Percentiles rank a stretch among this genome's conserved stretches.
Conservation (phyloP, 2,888 invertebrate species). For the Griposia aprilina region DNA sequence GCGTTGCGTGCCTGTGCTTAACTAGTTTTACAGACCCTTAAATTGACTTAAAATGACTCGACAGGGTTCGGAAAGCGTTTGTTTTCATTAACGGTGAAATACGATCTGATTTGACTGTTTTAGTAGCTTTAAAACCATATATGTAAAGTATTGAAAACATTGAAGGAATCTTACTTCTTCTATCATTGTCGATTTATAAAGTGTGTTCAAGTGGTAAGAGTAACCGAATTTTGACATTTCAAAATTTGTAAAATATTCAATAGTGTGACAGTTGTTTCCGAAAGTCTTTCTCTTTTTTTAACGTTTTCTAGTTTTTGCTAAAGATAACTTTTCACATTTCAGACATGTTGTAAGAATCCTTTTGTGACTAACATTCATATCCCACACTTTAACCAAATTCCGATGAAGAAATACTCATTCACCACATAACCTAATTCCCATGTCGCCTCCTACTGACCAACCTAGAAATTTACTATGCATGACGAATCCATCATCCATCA, state of each 20-base stretch:
- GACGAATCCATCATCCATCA: constrained; percentile 5
- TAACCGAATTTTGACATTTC: background rate
- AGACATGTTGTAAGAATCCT: background rate
- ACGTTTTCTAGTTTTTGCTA: background rate
- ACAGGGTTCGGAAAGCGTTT: constrained; percentile 16
- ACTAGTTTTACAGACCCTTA: constrained; percentile 50
- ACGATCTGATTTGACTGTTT: background rate
- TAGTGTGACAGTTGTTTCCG: background rate
- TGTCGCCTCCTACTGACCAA: constrained; percentile 7
- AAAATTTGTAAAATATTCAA: background rate
- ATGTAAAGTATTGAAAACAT: background rate
- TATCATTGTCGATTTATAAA: no score
- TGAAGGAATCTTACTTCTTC: background rate
- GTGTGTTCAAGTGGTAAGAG: background rate
- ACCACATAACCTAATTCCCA: constrained; percentile 25
- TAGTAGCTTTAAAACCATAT: background rate
- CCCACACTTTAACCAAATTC: constrained; percentile 4
- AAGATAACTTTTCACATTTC: background rate
- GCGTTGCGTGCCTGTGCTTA: constrained; percentile 63
- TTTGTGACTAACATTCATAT: background rate
- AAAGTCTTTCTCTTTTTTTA: background rate
- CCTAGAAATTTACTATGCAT: constrained; percentile 35
- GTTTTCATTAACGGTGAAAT: background rate
- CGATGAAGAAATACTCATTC: constrained; percentile 26
- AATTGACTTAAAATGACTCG: constrained; percentile 60